Conservation (phyloP, 1,140 invertebrate genomes). For the Orussus abietinus region DNA sequence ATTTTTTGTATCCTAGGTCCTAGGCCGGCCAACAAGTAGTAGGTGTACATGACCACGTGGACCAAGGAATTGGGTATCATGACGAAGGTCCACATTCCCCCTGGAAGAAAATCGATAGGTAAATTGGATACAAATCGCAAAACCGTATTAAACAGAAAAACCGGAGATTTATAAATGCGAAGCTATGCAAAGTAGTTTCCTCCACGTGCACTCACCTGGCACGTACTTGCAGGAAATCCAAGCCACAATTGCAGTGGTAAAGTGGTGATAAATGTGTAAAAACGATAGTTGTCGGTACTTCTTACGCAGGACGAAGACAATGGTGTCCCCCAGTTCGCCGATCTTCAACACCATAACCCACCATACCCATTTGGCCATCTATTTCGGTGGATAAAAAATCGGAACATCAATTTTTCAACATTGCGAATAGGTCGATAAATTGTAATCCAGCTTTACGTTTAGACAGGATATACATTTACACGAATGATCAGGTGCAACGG, state of each 20-base stretch:
- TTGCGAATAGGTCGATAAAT: no score
- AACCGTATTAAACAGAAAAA: no score
- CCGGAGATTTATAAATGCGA: no score
- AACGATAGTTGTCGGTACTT: constrained; percentile 69
- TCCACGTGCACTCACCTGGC: constrained; percentile 50
- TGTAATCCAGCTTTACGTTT: no score
- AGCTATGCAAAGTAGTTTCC: constrained; percentile 1
- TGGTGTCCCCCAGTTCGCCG: constrained; percentile 49
- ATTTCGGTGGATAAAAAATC: constrained; percentile 18
- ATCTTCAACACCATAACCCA: constrained; percentile 53
- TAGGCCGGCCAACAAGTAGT: constrained; percentile 65
- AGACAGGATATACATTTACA: no score
- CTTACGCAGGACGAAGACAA: constrained; percentile 70
- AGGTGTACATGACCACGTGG: constrained; percentile 64
- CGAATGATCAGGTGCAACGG: no score
- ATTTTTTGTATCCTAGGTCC: constrained; percentile 76
- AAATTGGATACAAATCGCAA: no score
- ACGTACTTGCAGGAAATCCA: constrained; percentile 69
- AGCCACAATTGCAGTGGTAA: constrained; percentile 60
- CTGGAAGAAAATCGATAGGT: constrained; percentile 23
- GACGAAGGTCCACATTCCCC: constrained; percentile 48
- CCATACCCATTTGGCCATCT: constrained; percentile 49
- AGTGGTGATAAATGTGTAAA: constrained; percentile 72
- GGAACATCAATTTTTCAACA: no score
- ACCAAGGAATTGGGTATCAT: constrained; percentile 61